Conservation (phyloP, 1,140 invertebrate genomes). For the Ostrea denselamellosa region DNA sequence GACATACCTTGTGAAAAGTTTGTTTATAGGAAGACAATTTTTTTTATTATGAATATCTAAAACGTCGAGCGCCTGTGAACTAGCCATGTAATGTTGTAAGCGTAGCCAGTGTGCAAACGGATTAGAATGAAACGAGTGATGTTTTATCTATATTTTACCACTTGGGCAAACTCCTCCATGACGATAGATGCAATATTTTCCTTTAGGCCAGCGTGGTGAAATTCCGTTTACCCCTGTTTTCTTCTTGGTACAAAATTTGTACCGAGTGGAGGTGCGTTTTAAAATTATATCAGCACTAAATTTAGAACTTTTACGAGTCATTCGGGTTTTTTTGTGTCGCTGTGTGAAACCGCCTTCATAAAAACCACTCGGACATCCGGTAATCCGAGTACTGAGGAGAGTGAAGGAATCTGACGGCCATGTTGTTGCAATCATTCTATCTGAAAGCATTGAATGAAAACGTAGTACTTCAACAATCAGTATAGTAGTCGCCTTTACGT, state of each 20-base stretch:
- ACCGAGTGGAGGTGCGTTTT: background rate
- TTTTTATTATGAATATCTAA: too few species aligned
- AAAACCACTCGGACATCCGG: conserved; percentile 29
- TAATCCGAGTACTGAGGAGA: background rate
- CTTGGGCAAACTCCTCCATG: conserved; percentile 5
- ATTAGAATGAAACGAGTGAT: too few species aligned
- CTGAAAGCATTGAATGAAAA: background rate
- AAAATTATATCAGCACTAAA: conserved; percentile 28
- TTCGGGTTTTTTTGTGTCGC: background rate
- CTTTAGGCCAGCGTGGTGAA: conserved; percentile 25
- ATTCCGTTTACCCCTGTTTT: background rate
- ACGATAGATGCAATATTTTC: conserved; percentile 18
- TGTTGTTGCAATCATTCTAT: conserved; percentile 9
- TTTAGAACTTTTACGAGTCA: background rate
- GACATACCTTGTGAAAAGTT: too few species aligned
- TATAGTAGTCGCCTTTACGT: too few species aligned
- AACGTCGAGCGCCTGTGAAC: too few species aligned
- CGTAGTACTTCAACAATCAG: too few species aligned
- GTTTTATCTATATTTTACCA: background rate
- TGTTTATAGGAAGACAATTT: too few species aligned
- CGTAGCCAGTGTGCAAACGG: too few species aligned
- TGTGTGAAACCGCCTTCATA: conserved; percentile 6
- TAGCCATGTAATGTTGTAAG: too few species aligned
- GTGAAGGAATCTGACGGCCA: conserved; percentile 5
- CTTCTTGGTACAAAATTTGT: conserved; percentile 35